Conservation (phyloP, 2,797 vertebrate genomes). For the Tenualosa thibaudeaui region DNA sequence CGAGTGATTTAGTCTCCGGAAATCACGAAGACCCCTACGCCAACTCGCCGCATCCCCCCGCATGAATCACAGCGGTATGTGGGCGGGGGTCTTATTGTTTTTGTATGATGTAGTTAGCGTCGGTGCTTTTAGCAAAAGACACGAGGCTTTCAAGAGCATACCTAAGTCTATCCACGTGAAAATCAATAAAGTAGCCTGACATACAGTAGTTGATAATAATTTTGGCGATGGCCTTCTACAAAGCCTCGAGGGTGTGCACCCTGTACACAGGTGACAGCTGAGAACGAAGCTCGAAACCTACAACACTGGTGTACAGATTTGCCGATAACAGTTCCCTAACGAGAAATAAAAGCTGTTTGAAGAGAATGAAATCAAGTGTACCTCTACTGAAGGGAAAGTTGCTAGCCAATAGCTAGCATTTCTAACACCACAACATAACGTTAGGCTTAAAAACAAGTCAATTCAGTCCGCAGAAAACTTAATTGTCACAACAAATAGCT, state of each 20-base stretch:
- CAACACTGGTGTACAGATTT: not conserved
- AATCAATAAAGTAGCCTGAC: not conserved
- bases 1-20: conserved; percentile 14
- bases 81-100: conserved; percentile 12
- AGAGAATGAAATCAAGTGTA: not conserved
- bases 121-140: not conserved
- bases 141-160: not conserved
- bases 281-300: not conserved
- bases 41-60: not conserved
- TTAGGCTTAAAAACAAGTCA: too few relatives aligned
- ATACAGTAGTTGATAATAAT: not conserved
- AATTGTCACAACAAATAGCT: not conserved
- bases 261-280: not conserved
- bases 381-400: not conserved
- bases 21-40: conserved; percentile 17
- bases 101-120: not conserved
- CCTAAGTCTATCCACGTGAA: not conserved
- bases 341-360: not conserved
- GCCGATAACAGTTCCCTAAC: not conserved
- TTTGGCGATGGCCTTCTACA: not conserved
- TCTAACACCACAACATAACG: not conserved
- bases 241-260: not conserved
- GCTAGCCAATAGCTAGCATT: not conserved
- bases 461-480: not conserved
- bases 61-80: conserved; percentile 14